These are phyloP conservation scores for Rousettus madagascariensis DNA, from an alignment of 2,797 vertebrate genomes.

Conservation along the genomic window DNA sequence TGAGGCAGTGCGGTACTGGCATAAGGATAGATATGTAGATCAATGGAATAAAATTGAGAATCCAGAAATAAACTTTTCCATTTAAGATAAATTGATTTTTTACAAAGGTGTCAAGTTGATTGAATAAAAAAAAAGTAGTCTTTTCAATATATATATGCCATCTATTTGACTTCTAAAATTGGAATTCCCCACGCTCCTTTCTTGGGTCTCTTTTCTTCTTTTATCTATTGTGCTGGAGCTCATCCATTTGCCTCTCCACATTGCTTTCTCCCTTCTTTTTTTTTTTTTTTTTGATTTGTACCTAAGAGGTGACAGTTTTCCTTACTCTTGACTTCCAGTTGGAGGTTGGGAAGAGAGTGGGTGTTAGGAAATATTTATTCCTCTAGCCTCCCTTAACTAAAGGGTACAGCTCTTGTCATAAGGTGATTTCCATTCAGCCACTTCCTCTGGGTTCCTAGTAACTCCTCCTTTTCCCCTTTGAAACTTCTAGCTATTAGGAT, in stretches of 20 bases:
- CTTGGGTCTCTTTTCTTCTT: background rate
- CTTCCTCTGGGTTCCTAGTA: background rate
- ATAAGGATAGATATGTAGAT: background rate
- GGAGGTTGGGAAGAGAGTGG: background rate
- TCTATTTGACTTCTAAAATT: background rate
- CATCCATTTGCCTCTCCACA: background rate
- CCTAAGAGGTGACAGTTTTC: background rate
- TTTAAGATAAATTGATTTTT: constrained; percentile 6
- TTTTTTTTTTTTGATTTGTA: background rate
- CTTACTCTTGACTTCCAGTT: background rate
- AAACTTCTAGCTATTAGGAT: background rate
- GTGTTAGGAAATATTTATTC: background rate
- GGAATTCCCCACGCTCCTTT: background rate
- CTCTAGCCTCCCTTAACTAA: background rate
- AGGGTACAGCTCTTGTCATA: background rate
- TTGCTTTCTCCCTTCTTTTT: background rate
- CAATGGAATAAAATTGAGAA: background rate
- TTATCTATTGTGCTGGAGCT: background rate
- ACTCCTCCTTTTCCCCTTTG: background rate
- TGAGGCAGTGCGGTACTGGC: background rate
- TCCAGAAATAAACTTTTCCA: background rate
- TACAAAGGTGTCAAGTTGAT: background rate
- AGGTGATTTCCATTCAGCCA: background rate
- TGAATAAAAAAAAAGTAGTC: background rate
- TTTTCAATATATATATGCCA: background rate